A percentile compares a stretch with the other conserved stretches of the same genome.
These are phyloP conservation scores for Aproaerema taeniolella DNA, from an alignment of 2,888 invertebrate genomes.

Conservation along the genomic window DNA sequence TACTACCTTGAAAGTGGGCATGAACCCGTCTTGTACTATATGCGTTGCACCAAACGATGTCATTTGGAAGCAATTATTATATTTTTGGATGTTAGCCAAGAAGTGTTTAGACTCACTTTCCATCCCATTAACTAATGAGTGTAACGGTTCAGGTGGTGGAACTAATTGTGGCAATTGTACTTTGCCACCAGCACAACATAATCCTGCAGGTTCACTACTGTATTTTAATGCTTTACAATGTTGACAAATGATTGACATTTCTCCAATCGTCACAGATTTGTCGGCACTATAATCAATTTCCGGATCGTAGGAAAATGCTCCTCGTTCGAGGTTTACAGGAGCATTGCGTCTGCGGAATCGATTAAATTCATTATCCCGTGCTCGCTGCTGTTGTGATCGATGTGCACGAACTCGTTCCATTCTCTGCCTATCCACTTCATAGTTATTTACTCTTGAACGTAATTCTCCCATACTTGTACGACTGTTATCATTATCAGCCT, in stretches of 20 bases:
- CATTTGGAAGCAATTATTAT: slow-evolving; percentile 23
- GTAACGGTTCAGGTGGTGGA: slow-evolving; percentile 16
- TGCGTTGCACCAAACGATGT: slow-evolving; percentile 25
- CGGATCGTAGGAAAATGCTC: background rate
- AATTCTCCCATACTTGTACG: too few species aligned
- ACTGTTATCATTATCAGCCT: too few species aligned
- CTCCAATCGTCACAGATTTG: slow-evolving; percentile 6
- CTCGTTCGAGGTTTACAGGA: background rate
- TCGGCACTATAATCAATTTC: background rate
- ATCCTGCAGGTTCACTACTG: slow-evolving; percentile 13
- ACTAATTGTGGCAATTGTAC: slow-evolving; percentile 9
- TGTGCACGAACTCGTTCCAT: too few species aligned
- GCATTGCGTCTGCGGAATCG: too few species aligned
- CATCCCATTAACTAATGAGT: slow-evolving; percentile 14
- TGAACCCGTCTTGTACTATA: slow-evolving; percentile 16
- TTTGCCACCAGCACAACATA: slow-evolving; percentile 21
- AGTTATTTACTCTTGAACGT: too few species aligned
- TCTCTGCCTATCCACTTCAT: too few species aligned
- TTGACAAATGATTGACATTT: slow-evolving; percentile 7
- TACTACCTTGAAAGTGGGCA: slow-evolving; percentile 25
- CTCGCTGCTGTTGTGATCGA: background rate
- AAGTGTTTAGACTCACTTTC: slow-evolving; percentile 21
- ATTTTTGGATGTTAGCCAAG: slow-evolving; percentile 18
- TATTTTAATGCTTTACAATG: slow-evolving; percentile 17
- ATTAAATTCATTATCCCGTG: background rate